A percentile compares a stretch with the other conserved stretches of the same genome.
These are phyloP conservation scores for Callosobruchus maculatus DNA, from an alignment of 2,888 invertebrate species.

Conservation along the genomic window DNA sequence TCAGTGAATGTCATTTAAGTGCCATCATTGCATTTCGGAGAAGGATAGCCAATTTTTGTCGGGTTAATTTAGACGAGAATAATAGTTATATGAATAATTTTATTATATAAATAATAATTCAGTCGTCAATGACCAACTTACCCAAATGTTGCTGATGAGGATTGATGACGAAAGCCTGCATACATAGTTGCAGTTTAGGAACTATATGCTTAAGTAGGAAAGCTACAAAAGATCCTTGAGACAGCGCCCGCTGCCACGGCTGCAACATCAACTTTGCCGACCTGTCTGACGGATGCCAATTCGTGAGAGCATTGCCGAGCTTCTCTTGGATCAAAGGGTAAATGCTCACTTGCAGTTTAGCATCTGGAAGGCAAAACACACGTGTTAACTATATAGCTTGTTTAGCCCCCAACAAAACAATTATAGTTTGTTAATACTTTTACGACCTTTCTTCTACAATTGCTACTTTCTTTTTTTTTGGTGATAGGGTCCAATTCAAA, in stretches of 20 bases:
- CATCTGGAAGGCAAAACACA: conserved; percentile 41
- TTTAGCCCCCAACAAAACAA: no score
- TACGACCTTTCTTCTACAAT: no score
- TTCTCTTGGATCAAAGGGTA: conserved; percentile 92
- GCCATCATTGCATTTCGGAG: no score
- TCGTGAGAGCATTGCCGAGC: conserved; percentile 80
- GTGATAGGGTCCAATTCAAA: no score
- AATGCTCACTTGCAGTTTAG: conserved; percentile 51
- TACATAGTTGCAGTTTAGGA: conserved; percentile 77
- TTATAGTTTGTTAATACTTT: no score
- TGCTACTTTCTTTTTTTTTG: no score
- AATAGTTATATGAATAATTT: no score
- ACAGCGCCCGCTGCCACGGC: conserved; percentile 75
- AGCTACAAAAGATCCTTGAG: conserved; percentile 68
- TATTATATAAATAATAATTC: background rate
- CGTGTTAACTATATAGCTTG: no score
- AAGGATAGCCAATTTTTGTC: no score
- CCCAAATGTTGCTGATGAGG: conserved; percentile 70
- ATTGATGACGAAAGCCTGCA: conserved; percentile 63
- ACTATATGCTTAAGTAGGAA: conserved; percentile 84
- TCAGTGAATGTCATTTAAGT: no score
- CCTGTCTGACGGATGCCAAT: conserved; percentile 93
- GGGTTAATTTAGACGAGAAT: no score
- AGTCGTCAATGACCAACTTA: conserved; percentile 28
- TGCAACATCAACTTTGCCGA: conserved; percentile 88